Evolutionary conservation across 2,888 invertebrate genomes (phyloP), one percentile per base, ranked within the genome.

Genomic region (Ophioninae sp.): DNA sequence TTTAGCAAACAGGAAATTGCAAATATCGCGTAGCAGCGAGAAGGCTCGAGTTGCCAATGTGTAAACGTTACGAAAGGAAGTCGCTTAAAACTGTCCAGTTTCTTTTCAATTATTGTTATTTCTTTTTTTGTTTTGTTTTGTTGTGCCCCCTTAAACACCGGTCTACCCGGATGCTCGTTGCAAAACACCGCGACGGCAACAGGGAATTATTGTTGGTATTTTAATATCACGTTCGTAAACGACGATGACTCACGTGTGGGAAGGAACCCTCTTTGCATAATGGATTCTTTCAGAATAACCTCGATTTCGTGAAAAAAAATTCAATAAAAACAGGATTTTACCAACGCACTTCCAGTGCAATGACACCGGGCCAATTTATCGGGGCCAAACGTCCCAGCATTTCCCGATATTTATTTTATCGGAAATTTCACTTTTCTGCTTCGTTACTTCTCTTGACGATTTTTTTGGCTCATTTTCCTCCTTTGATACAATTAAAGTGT

Each of bases 1-100:
- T 65, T 72, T 73, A 22, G 73, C 44, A 73, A 81, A 81, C 81
- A 73, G 76, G 83, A 81, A 77, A 77, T 69, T 59, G 17, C 58
- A 13, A 58, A 20, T 75, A 41, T 51, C 59, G 44, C 64, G 44
- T 41, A 73, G 13, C 22, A 39, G 37, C 51, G 56, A 20, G 64
- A 44, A 30, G 22, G 67, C 44, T 67, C 56, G 69, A 51, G 51
- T 69, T 30, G 8, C 22, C 6, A 44, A 75, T 37, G 65, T 20
- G 64, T 30, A 56, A 39, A 75, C 39, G 39, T 37, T 58, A 17
- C 20, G 39, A 41, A 51, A 58, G 67, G 61, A 73, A 64, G 41
- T 68, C 13, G n/a, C 37, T 44, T 22, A 41, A 74, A 63, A 58
- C 63, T 67, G 56, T 78, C 61, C 63, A 44, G 58, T 79, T 37